Percentiles rank a stretch among this genome's conserved stretches.
These are phyloP conservation scores for Penaeus vannamei DNA, from an alignment of 1,140 invertebrate genomes.

Conservation along the genomic window DNA sequence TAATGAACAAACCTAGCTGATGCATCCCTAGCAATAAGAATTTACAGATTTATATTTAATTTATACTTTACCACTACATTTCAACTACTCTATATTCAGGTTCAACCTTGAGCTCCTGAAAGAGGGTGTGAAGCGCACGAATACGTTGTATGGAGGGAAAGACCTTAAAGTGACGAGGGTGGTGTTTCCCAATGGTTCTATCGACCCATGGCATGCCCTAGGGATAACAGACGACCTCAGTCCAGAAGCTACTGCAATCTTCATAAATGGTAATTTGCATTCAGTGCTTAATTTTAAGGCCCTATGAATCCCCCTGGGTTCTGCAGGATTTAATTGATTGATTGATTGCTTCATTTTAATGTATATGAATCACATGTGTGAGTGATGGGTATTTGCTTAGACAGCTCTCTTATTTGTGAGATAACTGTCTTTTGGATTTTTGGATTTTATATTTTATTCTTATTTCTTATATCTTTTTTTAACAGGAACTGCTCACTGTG, in stretches of 20 bases:
- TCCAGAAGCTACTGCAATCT: constrained; percentile 70
- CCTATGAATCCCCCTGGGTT: background rate
- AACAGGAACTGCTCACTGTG: constrained; percentile 82
- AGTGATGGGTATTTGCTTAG: background rate
- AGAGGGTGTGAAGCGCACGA: constrained; percentile 75
- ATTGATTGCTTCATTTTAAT: background rate
- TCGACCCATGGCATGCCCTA: constrained; percentile 95
- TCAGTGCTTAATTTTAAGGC: background rate
- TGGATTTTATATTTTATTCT: background rate
- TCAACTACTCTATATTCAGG: constrained; percentile 68
- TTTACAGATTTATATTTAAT: no score
- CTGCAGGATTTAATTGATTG: background rate
- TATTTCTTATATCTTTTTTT: background rate
- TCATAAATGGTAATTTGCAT: constrained; percentile 68
- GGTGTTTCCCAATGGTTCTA: constrained; percentile 90
- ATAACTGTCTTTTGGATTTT: background rate
- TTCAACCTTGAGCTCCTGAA: constrained; percentile 74
- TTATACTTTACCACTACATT: no score
- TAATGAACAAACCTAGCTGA: no score
- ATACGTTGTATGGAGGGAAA: constrained; percentile 77
- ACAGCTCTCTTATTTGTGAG: background rate
- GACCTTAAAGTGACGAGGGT: constrained; percentile 81
- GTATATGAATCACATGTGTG: background rate
- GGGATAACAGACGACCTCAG: constrained; percentile 71
- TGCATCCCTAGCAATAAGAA: no score